Conservation (phyloP, 2,797 vertebrate genomes). For the Macropodus opercularis region DNA sequence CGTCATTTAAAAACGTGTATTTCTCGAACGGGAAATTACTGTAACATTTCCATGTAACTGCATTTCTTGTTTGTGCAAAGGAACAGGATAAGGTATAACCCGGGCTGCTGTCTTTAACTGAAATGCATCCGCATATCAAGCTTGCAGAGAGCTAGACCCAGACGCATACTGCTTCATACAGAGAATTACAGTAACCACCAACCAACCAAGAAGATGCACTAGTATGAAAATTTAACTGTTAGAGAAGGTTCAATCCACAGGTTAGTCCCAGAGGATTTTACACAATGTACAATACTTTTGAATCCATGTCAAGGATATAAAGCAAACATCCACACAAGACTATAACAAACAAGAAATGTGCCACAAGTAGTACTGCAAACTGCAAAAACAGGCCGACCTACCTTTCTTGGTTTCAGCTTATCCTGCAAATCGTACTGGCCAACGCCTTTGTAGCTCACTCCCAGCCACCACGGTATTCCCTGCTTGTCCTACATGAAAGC, state of each 20-base stretch:
- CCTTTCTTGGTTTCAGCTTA: slow-evolving; percentile 97
- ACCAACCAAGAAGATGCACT: slow-evolving; percentile 45
- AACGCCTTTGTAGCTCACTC: slow-evolving; percentile 97
- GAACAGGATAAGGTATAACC: slow-evolving; percentile 11
- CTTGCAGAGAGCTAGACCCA: slow-evolving; percentile 56
- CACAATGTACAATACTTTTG: background rate
- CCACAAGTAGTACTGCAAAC: background rate
- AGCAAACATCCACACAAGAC: background rate
- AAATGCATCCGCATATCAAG: slow-evolving; percentile 24
- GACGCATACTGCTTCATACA: no score
- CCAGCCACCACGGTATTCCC: slow-evolving; percentile 98
- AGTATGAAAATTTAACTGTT: slow-evolving; percentile 5
- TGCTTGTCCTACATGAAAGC: slow-evolving; percentile 92
- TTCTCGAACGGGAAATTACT: slow-evolving; percentile 22
- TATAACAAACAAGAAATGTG: background rate
- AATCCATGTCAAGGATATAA: background rate
- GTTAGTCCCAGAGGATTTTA: slow-evolving; percentile 12
- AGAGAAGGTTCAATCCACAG: background rate
- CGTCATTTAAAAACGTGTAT: slow-evolving; percentile 15
- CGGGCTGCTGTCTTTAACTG: slow-evolving; percentile 10
- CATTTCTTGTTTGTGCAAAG: slow-evolving; percentile 12
- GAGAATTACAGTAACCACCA: slow-evolving; percentile 76
- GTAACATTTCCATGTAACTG: slow-evolving; percentile 22
- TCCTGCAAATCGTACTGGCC: slow-evolving; percentile 97
- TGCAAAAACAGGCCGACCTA: slow-evolving; percentile 65